Conservation (phyloP, 2,888 invertebrate species). For the Drosophila fungiperda region DNA sequence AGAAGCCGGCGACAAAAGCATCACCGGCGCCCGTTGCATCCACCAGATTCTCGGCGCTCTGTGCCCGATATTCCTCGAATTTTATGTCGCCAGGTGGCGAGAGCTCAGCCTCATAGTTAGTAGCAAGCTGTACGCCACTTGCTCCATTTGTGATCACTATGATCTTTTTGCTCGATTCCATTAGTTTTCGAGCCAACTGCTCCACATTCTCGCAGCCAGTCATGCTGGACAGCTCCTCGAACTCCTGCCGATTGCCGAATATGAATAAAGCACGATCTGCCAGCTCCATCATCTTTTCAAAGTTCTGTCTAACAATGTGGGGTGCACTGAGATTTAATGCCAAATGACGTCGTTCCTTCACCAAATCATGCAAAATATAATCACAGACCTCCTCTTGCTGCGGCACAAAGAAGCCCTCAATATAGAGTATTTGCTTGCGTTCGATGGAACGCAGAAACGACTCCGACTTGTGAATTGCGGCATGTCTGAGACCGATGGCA, state of each 20-base stretch:
- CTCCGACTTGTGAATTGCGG: slow-evolving; percentile 54
- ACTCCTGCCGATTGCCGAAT: slow-evolving; percentile 87
- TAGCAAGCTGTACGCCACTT: slow-evolving; percentile 86
- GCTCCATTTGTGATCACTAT: slow-evolving; percentile 89
- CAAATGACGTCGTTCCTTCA: slow-evolving; percentile 84
- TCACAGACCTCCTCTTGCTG: slow-evolving; percentile 85
- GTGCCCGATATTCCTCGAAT: slow-evolving; percentile 82
- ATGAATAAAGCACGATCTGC: slow-evolving; percentile 86
- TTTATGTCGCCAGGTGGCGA: slow-evolving; percentile 51
- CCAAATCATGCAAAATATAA: slow-evolving; percentile 85
- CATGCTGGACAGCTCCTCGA: slow-evolving; percentile 84
- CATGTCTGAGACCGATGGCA: slow-evolving; percentile 77
- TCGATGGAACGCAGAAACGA: slow-evolving; percentile 76
- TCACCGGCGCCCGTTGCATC: slow-evolving; percentile 88
- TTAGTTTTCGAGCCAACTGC: slow-evolving; percentile 56
- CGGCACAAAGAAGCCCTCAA: slow-evolving; percentile 87
- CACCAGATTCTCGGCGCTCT: slow-evolving; percentile 84
- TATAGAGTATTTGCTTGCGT: slow-evolving; percentile 85
- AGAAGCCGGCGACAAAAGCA: slow-evolving; percentile 87
- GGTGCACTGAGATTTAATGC: slow-evolving; percentile 87
- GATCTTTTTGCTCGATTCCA: slow-evolving; percentile 75
- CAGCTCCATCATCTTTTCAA: slow-evolving; percentile 84
- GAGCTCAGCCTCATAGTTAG: slow-evolving; percentile 77
- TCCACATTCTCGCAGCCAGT: slow-evolving; percentile 69
- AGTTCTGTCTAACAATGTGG: slow-evolving; percentile 86